phyloP scores from a whole-genome alignment of 2,113 vertebrate genomes.

The Bothrops jararaca region DNA sequence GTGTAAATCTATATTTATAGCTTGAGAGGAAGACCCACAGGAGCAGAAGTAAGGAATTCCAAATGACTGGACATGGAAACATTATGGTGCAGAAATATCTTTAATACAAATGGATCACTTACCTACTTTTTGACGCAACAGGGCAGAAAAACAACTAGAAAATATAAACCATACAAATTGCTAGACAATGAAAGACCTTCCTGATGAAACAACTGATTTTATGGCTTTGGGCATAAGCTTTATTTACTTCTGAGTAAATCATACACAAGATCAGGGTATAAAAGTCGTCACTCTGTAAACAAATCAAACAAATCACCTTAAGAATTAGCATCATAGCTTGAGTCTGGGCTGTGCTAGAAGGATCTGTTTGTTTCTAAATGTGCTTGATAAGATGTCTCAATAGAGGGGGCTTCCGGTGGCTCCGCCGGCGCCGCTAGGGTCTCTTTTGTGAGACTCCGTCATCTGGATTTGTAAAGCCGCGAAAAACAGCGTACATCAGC shows the following conservation, averaged over 20 bases:
- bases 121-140: not conserved
- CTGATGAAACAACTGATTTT: not conserved
- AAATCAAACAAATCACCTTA: not conserved
- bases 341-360: not conserved
- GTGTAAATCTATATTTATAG: not conserved
- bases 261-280: not conserved
- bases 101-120: not conserved
- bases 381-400: not conserved
- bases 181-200: not conserved
- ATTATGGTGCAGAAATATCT: not conserved
- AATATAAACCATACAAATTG: not conserved
- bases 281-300: not conserved
- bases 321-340: not conserved
- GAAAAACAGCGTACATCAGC: too few species aligned
- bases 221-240: not conserved
- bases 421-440: too few species aligned
- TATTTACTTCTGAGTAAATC: not conserved
- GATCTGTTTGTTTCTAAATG: not conserved
- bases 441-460: too few species aligned
- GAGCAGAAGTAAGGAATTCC: not conserved
- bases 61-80: not conserved
- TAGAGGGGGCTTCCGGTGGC: too few species aligned
- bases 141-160: not conserved
- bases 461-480: too few species aligned
- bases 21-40: not conserved